A percentile compares a stretch with the other conserved stretches of the same genome.
These are phyloP conservation scores for Otus scops DNA, from an alignment of 2,797 vertebrate genomes.

Conservation along the genomic window DNA sequence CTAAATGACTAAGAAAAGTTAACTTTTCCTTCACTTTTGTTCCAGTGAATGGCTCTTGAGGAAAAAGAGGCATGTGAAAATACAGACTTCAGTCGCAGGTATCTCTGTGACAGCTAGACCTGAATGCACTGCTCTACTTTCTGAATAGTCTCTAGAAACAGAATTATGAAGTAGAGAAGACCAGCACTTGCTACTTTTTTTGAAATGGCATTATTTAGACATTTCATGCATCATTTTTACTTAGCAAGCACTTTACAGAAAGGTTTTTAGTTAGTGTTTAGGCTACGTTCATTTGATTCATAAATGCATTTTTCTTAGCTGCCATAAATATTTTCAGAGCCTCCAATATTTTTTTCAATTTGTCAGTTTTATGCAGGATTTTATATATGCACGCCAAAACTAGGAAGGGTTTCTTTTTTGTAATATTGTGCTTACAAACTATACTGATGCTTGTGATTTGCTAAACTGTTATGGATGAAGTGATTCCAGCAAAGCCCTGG, in stretches of 20 bases:
- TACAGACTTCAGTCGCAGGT: neutral
- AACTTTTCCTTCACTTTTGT: neutral
- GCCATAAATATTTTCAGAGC: neutral
- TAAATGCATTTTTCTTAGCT: neutral
- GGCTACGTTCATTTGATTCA: neutral
- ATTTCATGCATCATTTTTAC: neutral
- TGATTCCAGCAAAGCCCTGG: neutral
- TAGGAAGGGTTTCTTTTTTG: neutral
- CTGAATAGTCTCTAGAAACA: neutral
- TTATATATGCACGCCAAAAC: neutral
- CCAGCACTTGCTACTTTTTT: neutral
- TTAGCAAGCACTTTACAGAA: neutral
- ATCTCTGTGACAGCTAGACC: neutral
- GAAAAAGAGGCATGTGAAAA: neutral
- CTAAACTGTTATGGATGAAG: neutral
- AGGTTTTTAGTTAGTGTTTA: neutral
- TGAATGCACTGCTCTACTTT: neutral
- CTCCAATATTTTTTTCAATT: neutral
- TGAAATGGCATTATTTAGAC: neutral
- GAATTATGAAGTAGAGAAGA: neutral
- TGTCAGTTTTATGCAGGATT: neutral
- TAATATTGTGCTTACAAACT: neutral
- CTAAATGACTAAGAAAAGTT: neutral
- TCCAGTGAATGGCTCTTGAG: neutral
- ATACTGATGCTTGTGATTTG: neutral